Base-by-base conservation (phyloP, 2,888 invertebrate species). In the Tholera decimalis region DNA sequence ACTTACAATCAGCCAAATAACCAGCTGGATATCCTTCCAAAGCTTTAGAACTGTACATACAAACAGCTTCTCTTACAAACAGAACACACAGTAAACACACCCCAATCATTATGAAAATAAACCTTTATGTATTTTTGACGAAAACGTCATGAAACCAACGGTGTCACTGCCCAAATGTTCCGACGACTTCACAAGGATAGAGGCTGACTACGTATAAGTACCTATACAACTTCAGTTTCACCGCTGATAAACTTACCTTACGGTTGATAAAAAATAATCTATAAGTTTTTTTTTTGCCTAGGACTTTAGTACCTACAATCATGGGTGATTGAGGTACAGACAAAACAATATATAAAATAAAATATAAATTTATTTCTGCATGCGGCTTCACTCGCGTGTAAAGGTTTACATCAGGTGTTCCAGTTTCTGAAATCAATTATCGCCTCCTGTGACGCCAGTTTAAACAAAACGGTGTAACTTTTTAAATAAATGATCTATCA, bases 1-100 rank as follows among this genome's bases (percentile, higher is more conserved):
- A 92, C 93, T 92, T 78, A 93, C 93, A 93, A 73, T 93, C 84
- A 39, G 88, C 65, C 13, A 93, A 74, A 77, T 86, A 91, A 63
- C 93, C 93, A 0, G 80, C 60, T 2, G 92, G 85, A 68, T 91
- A 90, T 0, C 93, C 93, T 51, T 92, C 93, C 59, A 89, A 28
- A 15, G 81, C 81, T 39, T 88, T 91, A 0, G 87, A 85, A 70
- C 90, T 91, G n/a, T 85, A 66, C 86, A 89, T 86, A 0, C 84
- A 58, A 1, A 65, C 46, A 49, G 80, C 82, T 67, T 73, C 69
- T 64, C 72, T 60, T 30, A 75, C 61, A 9, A 82, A 73, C 28
- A 85, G 18, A 8, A 80, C 28, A 65, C 62, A 54, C 1, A 80
- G 0, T 0, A 66, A 46, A 60, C 50, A 72, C 35, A 73, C 39